Conservation (phyloP, 2,113 vertebrate genomes). For the Mustelus asterias region DNA sequence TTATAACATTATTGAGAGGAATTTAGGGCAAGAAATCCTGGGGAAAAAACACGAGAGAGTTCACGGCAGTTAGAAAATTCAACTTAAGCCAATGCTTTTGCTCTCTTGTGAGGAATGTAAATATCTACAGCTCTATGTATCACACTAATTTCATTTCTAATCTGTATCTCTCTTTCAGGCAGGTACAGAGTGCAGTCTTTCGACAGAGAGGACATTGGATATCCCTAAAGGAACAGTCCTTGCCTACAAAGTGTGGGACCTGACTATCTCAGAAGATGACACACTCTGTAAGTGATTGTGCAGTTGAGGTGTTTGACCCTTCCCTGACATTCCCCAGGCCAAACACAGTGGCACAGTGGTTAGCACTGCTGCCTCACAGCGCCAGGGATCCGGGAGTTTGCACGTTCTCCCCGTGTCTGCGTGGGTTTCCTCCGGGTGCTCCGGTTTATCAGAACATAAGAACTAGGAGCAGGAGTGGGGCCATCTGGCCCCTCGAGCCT, state of each 20-base stretch:
- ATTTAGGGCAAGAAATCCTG: background rate
- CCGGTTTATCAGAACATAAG: no score
- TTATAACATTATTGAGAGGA: background rate
- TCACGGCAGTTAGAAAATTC: background rate
- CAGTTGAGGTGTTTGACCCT: background rate
- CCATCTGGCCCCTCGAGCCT: no score
- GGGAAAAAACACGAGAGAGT: background rate
- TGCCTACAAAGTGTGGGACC: slow-evolving; percentile 22
- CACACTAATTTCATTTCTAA: background rate
- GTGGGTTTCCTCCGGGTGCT: no score
- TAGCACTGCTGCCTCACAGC: no score
- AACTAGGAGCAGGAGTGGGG: no score
- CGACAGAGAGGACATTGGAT: background rate
- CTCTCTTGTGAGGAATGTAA: background rate
- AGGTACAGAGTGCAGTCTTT: background rate
- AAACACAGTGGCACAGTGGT: no score
- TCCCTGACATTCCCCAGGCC: background rate
- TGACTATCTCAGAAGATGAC: background rate
- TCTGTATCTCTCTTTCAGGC: background rate
- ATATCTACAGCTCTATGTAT: background rate
- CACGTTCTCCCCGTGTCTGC: no score
- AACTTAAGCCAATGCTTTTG: background rate
- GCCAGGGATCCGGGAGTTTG: no score
- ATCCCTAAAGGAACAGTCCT: slow-evolving; percentile 2
- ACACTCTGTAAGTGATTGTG: background rate